A percentile compares a stretch with the other conserved stretches of the same genome.
Evolutionary conservation across 1,140 invertebrate genomes (phyloP).

Genomic region (Drosophila nebulosa): DNA sequence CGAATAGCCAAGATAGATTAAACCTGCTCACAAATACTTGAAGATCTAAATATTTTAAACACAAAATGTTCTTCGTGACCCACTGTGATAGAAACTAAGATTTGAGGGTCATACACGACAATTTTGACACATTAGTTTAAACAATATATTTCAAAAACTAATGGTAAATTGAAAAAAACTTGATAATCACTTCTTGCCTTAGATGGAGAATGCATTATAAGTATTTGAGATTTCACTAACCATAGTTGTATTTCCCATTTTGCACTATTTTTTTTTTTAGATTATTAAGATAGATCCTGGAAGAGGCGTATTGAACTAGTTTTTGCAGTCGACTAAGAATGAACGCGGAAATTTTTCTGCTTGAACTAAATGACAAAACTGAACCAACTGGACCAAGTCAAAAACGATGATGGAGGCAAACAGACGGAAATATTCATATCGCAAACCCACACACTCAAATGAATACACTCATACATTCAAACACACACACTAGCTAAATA

Average conservation of each 20-base stretch:
- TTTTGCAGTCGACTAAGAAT: background rate
- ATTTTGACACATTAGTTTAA: background rate
- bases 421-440: constrained; percentile 56
- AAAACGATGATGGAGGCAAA: constrained; percentile 51
- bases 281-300: background rate
- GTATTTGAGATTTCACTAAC: constrained; percentile 21
- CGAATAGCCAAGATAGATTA: background rate
- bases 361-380: constrained; percentile 62
- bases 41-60: background rate
- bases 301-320: background rate
- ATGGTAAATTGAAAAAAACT: too few species aligned
- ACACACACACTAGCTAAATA: constrained; percentile 28
- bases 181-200: too few species aligned
- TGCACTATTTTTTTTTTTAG: background rate
- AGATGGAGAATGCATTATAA: background rate
- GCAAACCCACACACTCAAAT: constrained; percentile 42
- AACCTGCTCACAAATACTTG: background rate
- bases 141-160: too few species aligned
- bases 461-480: constrained; percentile 21
- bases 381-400: constrained; percentile 61
- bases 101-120: background rate
- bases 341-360: constrained; percentile 43
- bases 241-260: constrained; percentile 58
- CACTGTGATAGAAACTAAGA: background rate
- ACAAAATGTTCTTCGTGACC: background rate